Base-by-base conservation (phyloP, 2,113 vertebrate species). In the Gymnobelideus leadbeateri region DNA sequence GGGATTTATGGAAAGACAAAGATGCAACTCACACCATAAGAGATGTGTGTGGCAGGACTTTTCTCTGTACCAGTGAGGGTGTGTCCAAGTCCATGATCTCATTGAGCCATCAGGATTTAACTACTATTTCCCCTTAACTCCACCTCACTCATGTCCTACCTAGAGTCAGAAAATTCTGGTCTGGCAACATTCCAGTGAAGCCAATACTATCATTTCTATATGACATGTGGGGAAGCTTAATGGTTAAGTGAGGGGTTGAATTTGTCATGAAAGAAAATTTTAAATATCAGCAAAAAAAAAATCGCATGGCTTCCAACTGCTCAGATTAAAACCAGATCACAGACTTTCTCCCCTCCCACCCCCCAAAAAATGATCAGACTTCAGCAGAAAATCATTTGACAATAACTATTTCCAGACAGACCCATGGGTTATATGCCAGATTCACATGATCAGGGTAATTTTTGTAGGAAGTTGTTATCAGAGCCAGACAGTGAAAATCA, bases 271-370 rank as follows among this genome's bases (percentile, higher is more conserved):
- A 96, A 94, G 68, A 95, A 97, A 96, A 97, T 97, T 89, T 96
- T 92, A 97, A 98, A 96, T 97, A 97, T 97, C 97, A 98, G 96
- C 98, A 97, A 90, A 91, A 96, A 96, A 94, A 95, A 93, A 95
- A 96, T 49, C 31, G 31, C 52, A 96, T 94, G 94, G 91, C 90
- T 97, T 98, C 97, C 97, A 97, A 98, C 95, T 93, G 94, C 91
- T 51, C 89, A 98, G 98, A 98, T 98, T 96, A 96, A 97, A 98
- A 98, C 96, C 97, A 98, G 98, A 97, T 96, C 91, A 1, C 47
- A 77, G 91, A 68, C 94, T 94, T 93, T 94, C 92, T 95, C 93
- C 93, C 37, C 68, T 49, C 16, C 19, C 16, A 19, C n/a, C 68
- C 19, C n/a, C 94, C 94, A 96, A 97, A 97, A 94, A 96, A 98